These are phyloP conservation scores for Sesamia nonagrioides DNA, from an alignment of 1,140 invertebrate species.

Conservation along the genomic window DNA sequence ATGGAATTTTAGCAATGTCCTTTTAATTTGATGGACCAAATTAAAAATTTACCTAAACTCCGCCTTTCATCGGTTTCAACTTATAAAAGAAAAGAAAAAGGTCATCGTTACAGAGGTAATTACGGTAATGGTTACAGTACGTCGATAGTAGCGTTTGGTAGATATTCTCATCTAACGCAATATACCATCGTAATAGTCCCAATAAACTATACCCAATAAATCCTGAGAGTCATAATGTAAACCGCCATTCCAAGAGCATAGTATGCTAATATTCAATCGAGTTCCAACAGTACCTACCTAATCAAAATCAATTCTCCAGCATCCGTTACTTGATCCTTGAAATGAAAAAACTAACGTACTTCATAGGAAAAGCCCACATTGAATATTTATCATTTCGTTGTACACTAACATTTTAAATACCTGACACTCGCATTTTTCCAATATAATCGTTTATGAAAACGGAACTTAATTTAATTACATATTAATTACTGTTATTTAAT, in stretches of 20 bases:
- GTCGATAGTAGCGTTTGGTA: too few relatives aligned
- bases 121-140: too few relatives aligned
- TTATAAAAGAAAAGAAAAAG: too few relatives aligned
- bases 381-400: constrained; percentile 55
- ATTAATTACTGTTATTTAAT: constrained; percentile 15
- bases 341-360: constrained; percentile 42
- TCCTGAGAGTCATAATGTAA: background rate
- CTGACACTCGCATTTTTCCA: constrained; percentile 49
- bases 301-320: constrained; percentile 25
- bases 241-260: background rate
- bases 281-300: constrained; percentile 29
- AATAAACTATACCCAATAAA: background rate
- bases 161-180: too few relatives aligned
- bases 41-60: too few relatives aligned
- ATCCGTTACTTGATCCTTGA: constrained; percentile 54
- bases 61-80: too few relatives aligned
- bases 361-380: constrained; percentile 54
- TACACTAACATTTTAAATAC: too few relatives aligned
- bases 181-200: too few relatives aligned
- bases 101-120: too few relatives aligned
- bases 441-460: constrained; percentile 23
- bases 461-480: constrained; percentile 38
- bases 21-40: too few relatives aligned
- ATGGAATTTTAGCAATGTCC: too few relatives aligned
- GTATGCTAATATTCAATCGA: constrained; percentile 11